Evolutionary conservation across 2,113 vertebrate species (phyloP).

Genomic region (Dicaeum eximium): DNA sequence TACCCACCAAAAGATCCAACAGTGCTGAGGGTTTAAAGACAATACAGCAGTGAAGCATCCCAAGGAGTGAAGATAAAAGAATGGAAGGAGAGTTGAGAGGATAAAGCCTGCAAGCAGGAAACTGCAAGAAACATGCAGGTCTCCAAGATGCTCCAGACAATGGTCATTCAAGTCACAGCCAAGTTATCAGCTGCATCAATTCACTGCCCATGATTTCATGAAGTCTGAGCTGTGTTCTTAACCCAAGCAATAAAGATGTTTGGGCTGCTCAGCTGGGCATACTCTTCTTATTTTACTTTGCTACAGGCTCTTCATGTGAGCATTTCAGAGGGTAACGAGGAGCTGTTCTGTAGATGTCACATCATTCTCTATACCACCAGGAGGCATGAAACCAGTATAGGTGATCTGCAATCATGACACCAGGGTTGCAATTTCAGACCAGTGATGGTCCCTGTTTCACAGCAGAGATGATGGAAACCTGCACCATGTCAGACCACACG

Average conservation of each 20-base stretch:
- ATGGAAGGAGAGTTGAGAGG: background rate
- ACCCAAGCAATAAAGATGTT: background rate
- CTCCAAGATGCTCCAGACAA: background rate
- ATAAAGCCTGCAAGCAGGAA: background rate
- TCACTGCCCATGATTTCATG: background rate
- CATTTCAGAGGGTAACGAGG: background rate
- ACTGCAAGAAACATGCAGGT: background rate
- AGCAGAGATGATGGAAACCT: background rate
- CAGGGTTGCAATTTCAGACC: background rate
- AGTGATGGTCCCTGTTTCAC: background rate
- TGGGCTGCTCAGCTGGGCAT: background rate
- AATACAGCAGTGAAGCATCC: background rate
- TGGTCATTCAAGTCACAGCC: background rate
- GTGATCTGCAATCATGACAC: background rate
- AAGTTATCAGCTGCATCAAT: background rate
- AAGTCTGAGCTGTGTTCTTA: background rate
- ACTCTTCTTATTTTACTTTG: background rate
- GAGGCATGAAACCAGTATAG: background rate
- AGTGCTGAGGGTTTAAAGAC: background rate
- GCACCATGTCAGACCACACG: background rate
- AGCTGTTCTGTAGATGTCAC: background rate
- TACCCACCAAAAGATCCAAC: background rate
- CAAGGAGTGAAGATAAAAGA: background rate
- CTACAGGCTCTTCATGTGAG: background rate
- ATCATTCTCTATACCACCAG: background rate